Conservation (phyloP, 2,113 vertebrate genomes). For the Columba janthina region DNA sequence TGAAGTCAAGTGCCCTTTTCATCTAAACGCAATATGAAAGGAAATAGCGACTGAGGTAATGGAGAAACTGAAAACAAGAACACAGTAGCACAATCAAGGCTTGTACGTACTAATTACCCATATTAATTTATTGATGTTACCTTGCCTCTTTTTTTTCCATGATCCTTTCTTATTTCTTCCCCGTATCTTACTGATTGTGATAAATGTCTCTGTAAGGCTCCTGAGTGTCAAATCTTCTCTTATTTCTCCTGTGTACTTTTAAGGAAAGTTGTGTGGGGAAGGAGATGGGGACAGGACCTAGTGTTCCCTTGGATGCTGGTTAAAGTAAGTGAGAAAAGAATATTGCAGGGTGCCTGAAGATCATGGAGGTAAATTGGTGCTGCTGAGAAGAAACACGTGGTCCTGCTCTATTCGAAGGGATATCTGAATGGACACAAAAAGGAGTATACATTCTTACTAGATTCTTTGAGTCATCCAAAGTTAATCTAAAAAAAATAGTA, state of each 20-base stretch:
- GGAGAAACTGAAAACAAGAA: neutral
- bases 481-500: neutral
- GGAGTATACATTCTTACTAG: neutral
- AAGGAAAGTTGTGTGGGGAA: neutral
- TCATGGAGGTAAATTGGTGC: neutral
- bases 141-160: neutral
- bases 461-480: neutral
- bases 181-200: neutral
- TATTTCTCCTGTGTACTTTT: neutral
- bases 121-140: neutral
- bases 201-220: neutral
- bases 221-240: neutral
- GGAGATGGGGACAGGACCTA: neutral
- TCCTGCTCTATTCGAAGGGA: neutral
- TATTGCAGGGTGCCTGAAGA: neutral
- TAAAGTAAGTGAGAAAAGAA: neutral
- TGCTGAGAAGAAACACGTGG: neutral
- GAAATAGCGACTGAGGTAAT: slow-evolving; percentile 15
- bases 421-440: neutral
- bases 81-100: neutral
- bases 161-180: neutral
- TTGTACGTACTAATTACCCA: neutral
- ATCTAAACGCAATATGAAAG: neutral
- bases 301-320: neutral
- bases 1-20: neutral